These are phyloP conservation scores for Saccostrea cuccullata DNA, from an alignment of 1,140 invertebrate species.

Conservation along the genomic window DNA sequence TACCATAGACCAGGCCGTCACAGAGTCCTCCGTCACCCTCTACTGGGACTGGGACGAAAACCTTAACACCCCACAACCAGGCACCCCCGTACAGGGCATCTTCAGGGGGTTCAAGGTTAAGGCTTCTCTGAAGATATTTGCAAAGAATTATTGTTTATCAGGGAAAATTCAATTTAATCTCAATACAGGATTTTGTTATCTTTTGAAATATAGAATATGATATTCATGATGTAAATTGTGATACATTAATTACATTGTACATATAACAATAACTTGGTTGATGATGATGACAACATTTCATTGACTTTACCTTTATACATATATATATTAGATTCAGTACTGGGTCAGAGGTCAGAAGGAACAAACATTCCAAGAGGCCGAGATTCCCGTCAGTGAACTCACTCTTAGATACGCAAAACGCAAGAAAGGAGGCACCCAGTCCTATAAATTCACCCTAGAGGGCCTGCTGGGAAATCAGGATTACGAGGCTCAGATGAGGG, in stretches of 20 bases:
- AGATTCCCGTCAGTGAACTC: conserved; percentile 52
- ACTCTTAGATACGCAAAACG: conserved; percentile 42
- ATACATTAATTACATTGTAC: too few species aligned
- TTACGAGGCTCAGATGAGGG: conserved; percentile 64
- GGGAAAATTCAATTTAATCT: too few species aligned
- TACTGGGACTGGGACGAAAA: conserved; percentile 61
- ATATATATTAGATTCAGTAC: conserved; percentile 62
- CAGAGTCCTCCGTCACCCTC: conserved; percentile 56
- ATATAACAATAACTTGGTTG: too few species aligned
- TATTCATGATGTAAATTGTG: too few species aligned
- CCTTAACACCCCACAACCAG: conserved; percentile 41
- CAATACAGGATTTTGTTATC: too few species aligned
- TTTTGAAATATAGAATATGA: too few species aligned
- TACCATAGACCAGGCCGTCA: conserved; percentile 18
- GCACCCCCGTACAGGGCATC: conserved; percentile 58
- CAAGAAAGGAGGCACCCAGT: conserved; percentile 40
- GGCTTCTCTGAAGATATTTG: neutral
- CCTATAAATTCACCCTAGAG: conserved; percentile 51
- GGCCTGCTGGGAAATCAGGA: conserved; percentile 61
- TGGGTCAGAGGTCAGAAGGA: conserved; percentile 59
- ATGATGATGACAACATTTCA: too few species aligned
- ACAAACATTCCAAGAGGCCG: conserved; percentile 61
- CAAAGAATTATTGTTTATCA: too few species aligned
- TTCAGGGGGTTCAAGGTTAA: conserved; percentile 70
- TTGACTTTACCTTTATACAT: too few species aligned